phyloP scores from a whole-genome alignment of 2,888 invertebrate species.

The Atethmia centrago region DNA sequence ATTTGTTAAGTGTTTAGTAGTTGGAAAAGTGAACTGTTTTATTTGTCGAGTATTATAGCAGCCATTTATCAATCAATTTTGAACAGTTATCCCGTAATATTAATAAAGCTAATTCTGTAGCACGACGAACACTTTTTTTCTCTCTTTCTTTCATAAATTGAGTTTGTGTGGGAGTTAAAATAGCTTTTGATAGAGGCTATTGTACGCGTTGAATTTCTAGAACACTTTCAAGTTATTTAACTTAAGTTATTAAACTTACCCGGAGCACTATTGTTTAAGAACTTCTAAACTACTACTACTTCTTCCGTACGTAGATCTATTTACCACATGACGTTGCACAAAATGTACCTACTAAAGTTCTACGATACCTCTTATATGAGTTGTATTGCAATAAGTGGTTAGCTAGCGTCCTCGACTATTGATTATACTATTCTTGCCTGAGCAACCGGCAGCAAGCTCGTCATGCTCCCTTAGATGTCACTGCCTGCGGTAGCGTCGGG shows the following conservation, averaged over 20 bases:
- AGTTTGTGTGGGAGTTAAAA: not conserved
- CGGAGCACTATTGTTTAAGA: conserved; percentile 26
- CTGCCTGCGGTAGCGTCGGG: too few species aligned
- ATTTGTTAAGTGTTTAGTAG: conserved; percentile 63
- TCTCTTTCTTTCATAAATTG: too few species aligned
- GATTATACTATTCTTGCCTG: too few species aligned
- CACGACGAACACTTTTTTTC: not conserved
- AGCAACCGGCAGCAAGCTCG: too few species aligned
- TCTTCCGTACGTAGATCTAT: conserved; percentile 29
- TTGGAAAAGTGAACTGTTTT: conserved; percentile 51
- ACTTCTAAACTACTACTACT: conserved; percentile 35
- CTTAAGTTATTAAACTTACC: conserved; percentile 49
- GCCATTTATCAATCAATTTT: conserved; percentile 57
- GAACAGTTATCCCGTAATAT: conserved; percentile 12
- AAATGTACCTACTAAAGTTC: not conserved
- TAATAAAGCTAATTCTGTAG: conserved; percentile 12
- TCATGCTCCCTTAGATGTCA: too few species aligned
- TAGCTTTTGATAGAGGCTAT: not conserved
- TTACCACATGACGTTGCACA: conserved; percentile 28
- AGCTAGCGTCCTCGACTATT: too few species aligned
- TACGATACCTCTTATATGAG: not conserved
- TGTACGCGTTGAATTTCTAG: conserved; percentile 2
- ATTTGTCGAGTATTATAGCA: conserved; percentile 43
- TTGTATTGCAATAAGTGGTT: too few species aligned
- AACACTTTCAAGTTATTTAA: conserved; percentile 41